These are phyloP conservation scores for Leucozona laternaria DNA, from an alignment of 2,888 invertebrate species.

Conservation along the genomic window DNA sequence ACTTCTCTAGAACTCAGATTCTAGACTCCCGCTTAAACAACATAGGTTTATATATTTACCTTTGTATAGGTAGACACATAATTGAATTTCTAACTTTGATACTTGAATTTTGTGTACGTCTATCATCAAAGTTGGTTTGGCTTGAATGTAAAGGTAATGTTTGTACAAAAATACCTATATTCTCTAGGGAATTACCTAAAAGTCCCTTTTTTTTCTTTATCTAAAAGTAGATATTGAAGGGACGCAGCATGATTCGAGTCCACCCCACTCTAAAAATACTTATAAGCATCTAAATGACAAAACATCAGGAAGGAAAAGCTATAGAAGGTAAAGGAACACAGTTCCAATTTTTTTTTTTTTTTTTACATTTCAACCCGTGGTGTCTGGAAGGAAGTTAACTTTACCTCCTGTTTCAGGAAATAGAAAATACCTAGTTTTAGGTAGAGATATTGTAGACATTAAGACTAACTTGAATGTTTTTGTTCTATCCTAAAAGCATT, in stretches of 20 bases:
- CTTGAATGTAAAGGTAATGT: background rate
- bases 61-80: background rate
- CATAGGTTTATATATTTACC: background rate
- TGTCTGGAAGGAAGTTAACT: background rate
- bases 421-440: background rate
- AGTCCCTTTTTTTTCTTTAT: background rate
- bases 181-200: constrained; percentile 5
- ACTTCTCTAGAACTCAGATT: background rate
- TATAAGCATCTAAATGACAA: constrained; percentile 28
- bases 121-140: background rate
- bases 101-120: background rate
- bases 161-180: background rate
- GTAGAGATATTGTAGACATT: background rate
- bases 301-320: constrained; percentile 22
- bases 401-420: background rate
- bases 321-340: background rate
- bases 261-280: constrained; percentile 30
- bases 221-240: background rate
- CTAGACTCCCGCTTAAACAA: background rate
- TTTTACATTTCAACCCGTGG: constrained; percentile 13
- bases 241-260: background rate
- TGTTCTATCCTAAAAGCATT: background rate
- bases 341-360: constrained; percentile 8
- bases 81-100: constrained; percentile 5
- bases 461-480: background rate